These are phyloP conservation scores for Platynereis dumerilii DNA, from an alignment of 2,888 invertebrate genomes.

Conservation along the genomic window DNA sequence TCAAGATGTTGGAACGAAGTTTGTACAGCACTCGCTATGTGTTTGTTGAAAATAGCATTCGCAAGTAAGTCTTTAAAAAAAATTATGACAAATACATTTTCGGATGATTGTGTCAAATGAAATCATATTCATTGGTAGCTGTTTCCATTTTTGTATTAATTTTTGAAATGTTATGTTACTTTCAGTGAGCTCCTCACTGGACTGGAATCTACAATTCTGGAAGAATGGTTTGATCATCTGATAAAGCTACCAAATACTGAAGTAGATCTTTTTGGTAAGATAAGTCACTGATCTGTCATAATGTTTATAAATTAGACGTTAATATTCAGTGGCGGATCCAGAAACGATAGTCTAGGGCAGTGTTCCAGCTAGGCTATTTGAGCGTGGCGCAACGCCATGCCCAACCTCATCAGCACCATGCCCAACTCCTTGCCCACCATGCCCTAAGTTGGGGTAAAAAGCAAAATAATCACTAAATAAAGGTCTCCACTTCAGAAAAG, in stretches of 20 bases:
- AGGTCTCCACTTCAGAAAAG: no score
- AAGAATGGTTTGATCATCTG: constrained; percentile 30
- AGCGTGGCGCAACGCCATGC: no score
- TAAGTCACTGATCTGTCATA: not conserved
- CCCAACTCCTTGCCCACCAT: no score
- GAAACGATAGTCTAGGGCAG: no score
- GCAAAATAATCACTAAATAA: no score
- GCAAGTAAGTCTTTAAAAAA: constrained; percentile 24
- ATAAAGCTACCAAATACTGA: constrained; percentile 12
- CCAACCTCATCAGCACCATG: no score
- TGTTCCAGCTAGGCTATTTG: no score
- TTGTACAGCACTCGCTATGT: constrained; percentile 31
- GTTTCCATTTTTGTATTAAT: not conserved
- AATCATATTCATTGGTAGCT: no score
- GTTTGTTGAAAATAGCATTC: constrained; percentile 29
- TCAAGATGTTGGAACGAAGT: constrained; percentile 31
- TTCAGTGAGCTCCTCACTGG: constrained; percentile 27
- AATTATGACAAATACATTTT: not conserved
- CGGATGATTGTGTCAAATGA: not conserved
- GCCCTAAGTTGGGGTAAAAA: no score
- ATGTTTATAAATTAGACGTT: not conserved
- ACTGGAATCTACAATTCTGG: constrained; percentile 26
- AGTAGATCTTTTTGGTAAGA: constrained; percentile 32
- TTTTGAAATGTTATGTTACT: constrained; percentile 3
- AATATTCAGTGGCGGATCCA: not conserved